phyloP scores from a whole-genome alignment of 2,888 invertebrate species.

The Synergus umbraculus region DNA sequence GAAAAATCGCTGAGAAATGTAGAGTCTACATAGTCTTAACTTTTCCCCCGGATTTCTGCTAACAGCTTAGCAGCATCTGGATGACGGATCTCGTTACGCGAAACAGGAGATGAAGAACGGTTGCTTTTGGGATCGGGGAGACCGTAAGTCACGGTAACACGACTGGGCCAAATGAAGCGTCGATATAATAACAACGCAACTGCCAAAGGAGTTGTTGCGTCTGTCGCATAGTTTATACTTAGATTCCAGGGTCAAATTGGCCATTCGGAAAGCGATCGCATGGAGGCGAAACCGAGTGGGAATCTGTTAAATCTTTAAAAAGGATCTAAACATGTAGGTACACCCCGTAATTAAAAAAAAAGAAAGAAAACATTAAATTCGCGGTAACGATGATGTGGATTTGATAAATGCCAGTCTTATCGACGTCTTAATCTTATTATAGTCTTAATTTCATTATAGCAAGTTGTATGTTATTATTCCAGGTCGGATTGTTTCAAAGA shows the following conservation, averaged over 20 bases:
- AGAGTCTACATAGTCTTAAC: constrained; percentile 4
- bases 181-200: constrained; percentile 66
- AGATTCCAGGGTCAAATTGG: constrained; percentile 51
- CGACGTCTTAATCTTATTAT: constrained; percentile 21
- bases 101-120: constrained; percentile 38
- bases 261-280: constrained; percentile 44
- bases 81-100: constrained; percentile 37
- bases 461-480: background rate
- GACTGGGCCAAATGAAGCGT: constrained; percentile 68
- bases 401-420: constrained; percentile 48
- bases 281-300: constrained; percentile 49
- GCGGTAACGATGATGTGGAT: constrained; percentile 48
- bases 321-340: background rate
- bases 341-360: constrained; percentile 11
- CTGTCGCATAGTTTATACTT: constrained; percentile 55
- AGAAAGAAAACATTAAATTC: background rate
- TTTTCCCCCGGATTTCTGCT: background rate
- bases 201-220: constrained; percentile 64
- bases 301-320: constrained; percentile 35
- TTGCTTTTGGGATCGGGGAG: constrained; percentile 28
- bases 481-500: background rate
- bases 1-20: background rate
- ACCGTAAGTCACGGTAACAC: constrained; percentile 63
- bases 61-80: constrained; percentile 33
- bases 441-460: no score